Percentiles rank a stretch among this genome's conserved stretches.
These are phyloP conservation scores for Sebastes trivittatus DNA, from an alignment of 2,797 vertebrate genomes.

Conservation along the genomic window DNA sequence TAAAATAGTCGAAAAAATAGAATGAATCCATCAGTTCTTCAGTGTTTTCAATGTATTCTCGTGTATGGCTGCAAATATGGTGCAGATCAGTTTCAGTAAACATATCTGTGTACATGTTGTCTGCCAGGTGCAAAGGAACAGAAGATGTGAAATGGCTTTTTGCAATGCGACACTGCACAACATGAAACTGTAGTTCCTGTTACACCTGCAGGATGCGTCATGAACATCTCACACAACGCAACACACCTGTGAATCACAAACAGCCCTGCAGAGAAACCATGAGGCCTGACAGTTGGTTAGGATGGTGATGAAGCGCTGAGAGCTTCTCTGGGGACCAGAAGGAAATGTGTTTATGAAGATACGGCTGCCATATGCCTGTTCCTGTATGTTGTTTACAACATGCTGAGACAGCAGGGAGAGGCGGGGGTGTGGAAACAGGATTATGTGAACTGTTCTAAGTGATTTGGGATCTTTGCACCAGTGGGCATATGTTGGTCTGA, in stretches of 20 bases:
- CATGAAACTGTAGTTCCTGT: not conserved
- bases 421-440: not conserved
- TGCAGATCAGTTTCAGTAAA: not conserved
- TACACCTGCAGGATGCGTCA: not conserved
- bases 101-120: not conserved
- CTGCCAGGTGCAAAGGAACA: not conserved
- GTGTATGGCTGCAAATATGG: too few species aligned
- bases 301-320: constrained; percentile 2
- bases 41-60: too few species aligned
- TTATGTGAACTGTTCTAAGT: not conserved
- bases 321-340: not conserved
- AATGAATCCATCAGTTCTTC: too few species aligned
- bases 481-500: not conserved
- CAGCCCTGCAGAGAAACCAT: not conserved
- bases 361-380: not conserved
- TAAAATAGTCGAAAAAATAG: too few species aligned
- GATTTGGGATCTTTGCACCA: not conserved
- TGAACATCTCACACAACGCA: not conserved
- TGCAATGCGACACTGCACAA: not conserved
- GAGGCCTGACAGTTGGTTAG: not conserved
- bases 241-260: not conserved
- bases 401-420: constrained; percentile 3
- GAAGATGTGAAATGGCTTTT: not conserved
- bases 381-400: not conserved
- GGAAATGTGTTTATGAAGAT: not conserved